Conservation (phyloP, 35 echinoderm and acorn worm species). For the Hemicentrotus pulcherrimus region DNA sequence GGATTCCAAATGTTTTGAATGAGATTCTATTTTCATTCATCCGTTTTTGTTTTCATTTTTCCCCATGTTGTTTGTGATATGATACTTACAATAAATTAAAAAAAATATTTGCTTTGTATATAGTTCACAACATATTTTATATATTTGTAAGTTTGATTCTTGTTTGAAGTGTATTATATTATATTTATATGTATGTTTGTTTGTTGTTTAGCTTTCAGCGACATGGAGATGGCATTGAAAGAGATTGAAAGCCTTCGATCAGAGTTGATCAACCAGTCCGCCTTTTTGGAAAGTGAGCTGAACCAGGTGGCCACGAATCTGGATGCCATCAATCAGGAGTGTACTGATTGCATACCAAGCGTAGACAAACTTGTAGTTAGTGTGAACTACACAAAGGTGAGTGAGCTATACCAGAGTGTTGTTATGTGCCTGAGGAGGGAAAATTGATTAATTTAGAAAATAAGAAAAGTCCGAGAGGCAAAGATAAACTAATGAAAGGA, state of each 20-base stretch:
- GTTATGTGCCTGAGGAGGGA: background rate
- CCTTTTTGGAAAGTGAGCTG: background rate
- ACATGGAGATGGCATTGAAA: background rate
- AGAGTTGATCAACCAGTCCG: background rate
- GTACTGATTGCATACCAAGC: conserved; percentile 2
- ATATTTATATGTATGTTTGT: too few relatives aligned
- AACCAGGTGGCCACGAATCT: background rate
- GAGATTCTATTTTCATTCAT: too few relatives aligned
- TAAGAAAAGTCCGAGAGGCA: too few relatives aligned
- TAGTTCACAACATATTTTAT: too few relatives aligned
- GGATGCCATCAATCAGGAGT: background rate
- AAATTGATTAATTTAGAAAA: too few relatives aligned
- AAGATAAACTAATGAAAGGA: too few relatives aligned
- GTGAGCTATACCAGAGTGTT: background rate
- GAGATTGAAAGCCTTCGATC: background rate
- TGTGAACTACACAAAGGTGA: conserved; percentile 35
- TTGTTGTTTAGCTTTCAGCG: background rate
- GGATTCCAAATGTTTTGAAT: too few relatives aligned
- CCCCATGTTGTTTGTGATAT: too few relatives aligned
- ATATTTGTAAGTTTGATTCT: background rate
- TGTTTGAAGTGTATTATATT: background rate
- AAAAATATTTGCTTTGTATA: too few relatives aligned
- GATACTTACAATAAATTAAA: too few relatives aligned
- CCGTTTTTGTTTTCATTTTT: too few relatives aligned
- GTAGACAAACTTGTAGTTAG: conserved; percentile 10